Evolutionary conservation across 1,140 invertebrate genomes (phyloP), one percentile per base, ranked within the genome.

Genomic region (Drosophila malerkotliana): DNA sequence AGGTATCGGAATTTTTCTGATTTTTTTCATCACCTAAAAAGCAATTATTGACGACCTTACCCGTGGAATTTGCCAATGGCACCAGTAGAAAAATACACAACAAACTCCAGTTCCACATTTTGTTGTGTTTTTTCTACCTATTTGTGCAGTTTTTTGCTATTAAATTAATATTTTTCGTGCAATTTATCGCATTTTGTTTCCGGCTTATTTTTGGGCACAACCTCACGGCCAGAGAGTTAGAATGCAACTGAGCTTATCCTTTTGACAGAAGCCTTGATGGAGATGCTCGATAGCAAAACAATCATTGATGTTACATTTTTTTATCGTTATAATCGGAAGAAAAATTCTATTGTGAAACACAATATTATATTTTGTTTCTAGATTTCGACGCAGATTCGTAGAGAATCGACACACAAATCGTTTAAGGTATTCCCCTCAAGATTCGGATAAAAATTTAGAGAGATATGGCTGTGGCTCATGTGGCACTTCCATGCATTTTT

Each of bases 31-130:
- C 5, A 2, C 30, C 34, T 44, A 8, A 5, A 48, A 4, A 8
- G 21, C 73, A 47, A n/a, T 45, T 39, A 45, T 52, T 18, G 1
- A 0, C 1, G 12, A 73, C 76, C 78, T 90, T 87, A 90, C 87
- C 87, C 68, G 87, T 90, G 45, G 82, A 77, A 28, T 77, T 79
- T 34, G 76, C 79, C 78, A 85, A 54, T 9, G 82, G 76, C 41
- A 90, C 54, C 5, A 90, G 52, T 12, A 87, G 21, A 14, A 82
- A 83, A 68, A 87, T 47, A 14, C 52, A 66, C 56, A 90, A 63
- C 57, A 78, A 80, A 60, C 66, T 61, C 79, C 79, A 79, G 30
- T 64, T 64, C 66, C 59, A 63, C 83, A 90, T 82, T 54, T 61
- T 83, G 51, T 15, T 56, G 45, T 28, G 18, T 26, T 52, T 80